A percentile compares a stretch with the other conserved stretches of the same genome.
Conservation (phyloP, 2,113 vertebrate species). For the Chlamydotis undulata region DNA sequence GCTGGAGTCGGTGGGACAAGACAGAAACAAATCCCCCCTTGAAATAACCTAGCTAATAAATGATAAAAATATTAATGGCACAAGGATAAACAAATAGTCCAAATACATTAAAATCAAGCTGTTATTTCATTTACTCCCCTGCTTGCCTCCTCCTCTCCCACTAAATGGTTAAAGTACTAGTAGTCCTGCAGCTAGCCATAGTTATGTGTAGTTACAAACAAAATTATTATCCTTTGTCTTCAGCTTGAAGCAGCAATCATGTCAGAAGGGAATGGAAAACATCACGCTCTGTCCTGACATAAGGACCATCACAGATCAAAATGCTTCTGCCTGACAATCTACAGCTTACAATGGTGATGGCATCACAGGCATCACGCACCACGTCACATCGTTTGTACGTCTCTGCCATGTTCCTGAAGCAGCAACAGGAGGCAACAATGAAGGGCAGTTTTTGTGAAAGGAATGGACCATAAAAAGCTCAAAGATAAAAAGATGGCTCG, state of each 20-base stretch:
- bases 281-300: background rate
- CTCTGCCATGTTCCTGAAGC: background rate
- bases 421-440: background rate
- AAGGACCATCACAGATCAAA: background rate
- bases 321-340: background rate
- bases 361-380: background rate
- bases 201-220: background rate
- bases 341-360: background rate
- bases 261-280: background rate
- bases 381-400: background rate
- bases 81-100: background rate
- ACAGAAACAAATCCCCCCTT: slow-evolving; percentile 23
- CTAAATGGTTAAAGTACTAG: background rate
- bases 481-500: background rate
- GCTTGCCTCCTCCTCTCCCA: background rate
- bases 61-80: background rate
- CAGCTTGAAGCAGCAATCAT: background rate
- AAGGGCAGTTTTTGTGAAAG: background rate
- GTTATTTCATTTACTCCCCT: background rate
- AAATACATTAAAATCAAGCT: background rate
- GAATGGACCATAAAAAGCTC: background rate
- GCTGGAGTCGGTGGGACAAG: background rate
- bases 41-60: background rate
- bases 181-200: background rate
- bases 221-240: background rate